These are phyloP conservation scores for Folsomia candida DNA, from an alignment of 2,888 invertebrate species.

Conservation along the genomic window DNA sequence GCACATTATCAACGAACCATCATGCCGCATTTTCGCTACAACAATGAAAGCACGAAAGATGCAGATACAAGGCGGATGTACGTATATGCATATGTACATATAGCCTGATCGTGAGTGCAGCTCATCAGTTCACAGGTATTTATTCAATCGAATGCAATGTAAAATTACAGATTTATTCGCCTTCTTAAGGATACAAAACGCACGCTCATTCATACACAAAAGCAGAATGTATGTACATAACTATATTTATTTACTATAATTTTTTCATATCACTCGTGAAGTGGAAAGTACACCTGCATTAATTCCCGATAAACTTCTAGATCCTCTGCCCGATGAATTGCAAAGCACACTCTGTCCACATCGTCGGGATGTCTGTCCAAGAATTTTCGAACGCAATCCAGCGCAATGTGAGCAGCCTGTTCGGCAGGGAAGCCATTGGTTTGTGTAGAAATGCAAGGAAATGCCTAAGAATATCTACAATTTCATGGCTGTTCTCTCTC, in stretches of 20 bases:
- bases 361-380: slow-evolving; percentile 14
- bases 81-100: too few species aligned
- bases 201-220: neutral
- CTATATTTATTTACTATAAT: neutral
- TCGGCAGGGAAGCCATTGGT: neutral
- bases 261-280: neutral
- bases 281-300: slow-evolving; percentile 20
- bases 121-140: too few species aligned
- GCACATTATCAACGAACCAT: too few species aligned
- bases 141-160: too few species aligned
- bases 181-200: neutral
- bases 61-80: too few species aligned
- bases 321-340: slow-evolving; percentile 13
- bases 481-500: neutral
- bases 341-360: slow-evolving; percentile 12
- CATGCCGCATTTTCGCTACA: too few species aligned
- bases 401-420: slow-evolving; percentile 19
- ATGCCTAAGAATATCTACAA: slow-evolving; percentile 11
- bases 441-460: slow-evolving; percentile 22
- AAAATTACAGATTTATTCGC: too few species aligned
- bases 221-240: neutral
- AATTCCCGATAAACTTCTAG: slow-evolving; percentile 13
- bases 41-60: too few species aligned
- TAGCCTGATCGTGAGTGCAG: too few species aligned
- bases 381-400: slow-evolving; percentile 2